Evolutionary conservation across 2,888 invertebrate species (phyloP).

Genomic region (Thecophora atra): DNA sequence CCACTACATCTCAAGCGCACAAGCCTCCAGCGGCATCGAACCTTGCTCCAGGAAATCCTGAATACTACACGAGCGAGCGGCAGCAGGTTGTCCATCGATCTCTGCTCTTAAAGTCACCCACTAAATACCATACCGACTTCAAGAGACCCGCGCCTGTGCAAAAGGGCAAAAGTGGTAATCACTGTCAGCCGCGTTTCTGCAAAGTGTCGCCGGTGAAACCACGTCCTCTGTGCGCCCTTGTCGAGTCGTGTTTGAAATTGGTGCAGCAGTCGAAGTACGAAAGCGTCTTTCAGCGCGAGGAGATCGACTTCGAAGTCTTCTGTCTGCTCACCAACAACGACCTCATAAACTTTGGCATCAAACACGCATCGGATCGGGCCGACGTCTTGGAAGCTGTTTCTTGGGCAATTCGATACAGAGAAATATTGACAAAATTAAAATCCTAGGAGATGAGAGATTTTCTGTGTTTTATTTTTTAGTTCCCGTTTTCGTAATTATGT

Average conservation of each 20-base stretch:
- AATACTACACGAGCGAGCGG: background rate
- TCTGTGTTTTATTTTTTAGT: no score
- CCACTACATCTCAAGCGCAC: background rate
- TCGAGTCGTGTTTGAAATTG: background rate
- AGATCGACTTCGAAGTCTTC: constrained; percentile 54
- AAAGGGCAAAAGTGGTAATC: background rate
- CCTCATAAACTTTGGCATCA: constrained; percentile 52
- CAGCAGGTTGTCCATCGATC: background rate
- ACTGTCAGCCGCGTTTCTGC: constrained; percentile 1
- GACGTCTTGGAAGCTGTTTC: constrained; percentile 22
- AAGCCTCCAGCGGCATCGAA: background rate
- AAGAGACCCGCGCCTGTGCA: background rate
- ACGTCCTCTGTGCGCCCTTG: constrained; percentile 9
- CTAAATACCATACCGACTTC: no score
- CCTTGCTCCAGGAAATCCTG: background rate
- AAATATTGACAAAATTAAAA: no score
- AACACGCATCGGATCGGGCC: constrained; percentile 48
- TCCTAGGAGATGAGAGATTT: no score
- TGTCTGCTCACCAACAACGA: constrained; percentile 51
- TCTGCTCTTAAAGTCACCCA: background rate
- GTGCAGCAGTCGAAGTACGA: constrained; percentile 50
- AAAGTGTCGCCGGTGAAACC: constrained; percentile 17
- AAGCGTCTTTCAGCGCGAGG: constrained; percentile 54
- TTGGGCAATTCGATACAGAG: background rate
- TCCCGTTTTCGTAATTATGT: no score